Evolutionary conservation across 2,113 vertebrate genomes (phyloP), one percentile per base, ranked within the genome.

Genomic region (Larimichthys polyactis): DNA sequence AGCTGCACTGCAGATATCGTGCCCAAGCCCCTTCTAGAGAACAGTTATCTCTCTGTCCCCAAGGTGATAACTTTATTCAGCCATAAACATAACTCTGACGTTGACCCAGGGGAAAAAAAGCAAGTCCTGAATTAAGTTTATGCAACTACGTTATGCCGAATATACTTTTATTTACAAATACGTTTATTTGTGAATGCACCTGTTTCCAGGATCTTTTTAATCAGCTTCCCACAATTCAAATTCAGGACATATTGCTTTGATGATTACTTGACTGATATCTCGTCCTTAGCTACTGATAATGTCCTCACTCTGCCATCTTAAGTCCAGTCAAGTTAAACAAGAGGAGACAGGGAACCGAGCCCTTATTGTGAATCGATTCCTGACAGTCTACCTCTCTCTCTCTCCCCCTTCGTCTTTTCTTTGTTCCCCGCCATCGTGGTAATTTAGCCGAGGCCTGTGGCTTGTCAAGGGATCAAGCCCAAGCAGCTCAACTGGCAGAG

Each of bases 401-500:
- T 54, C 52, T 9, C 46, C 57, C 68, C 81, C 83, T 51, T 57
- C 43, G 24, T 57, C 65, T 78, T 78, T 40, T 48, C 70, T 81
- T 78, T 87, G 70, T 76, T 83, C 52, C 49, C 10, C 29, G 44
- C 29, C 54, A 67, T 83, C 1, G 32, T 44, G 29, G 49, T 79
- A 73, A 82, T 87, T 87, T 87, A 77, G 72, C 75, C n/a, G 2
- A 87, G 80, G 83, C 63, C 80, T 69, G 81, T 63, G 62, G 79
- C 79, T 79, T 83, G 79, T 89, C 83, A 67, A 46, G 62, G 79
- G 82, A 89, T 89, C 66, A 78, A 66, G 70, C 69, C 66, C 64
- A 24, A 83, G 81, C 65, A 84, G 79, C 54, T 89, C 86, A 17
- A 29, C 84, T 89, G 82, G 90, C 84, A 88, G 74, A 75, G 75